Base-by-base conservation (phyloP, 2,797 vertebrate genomes). In the Luscinia luscinia region DNA sequence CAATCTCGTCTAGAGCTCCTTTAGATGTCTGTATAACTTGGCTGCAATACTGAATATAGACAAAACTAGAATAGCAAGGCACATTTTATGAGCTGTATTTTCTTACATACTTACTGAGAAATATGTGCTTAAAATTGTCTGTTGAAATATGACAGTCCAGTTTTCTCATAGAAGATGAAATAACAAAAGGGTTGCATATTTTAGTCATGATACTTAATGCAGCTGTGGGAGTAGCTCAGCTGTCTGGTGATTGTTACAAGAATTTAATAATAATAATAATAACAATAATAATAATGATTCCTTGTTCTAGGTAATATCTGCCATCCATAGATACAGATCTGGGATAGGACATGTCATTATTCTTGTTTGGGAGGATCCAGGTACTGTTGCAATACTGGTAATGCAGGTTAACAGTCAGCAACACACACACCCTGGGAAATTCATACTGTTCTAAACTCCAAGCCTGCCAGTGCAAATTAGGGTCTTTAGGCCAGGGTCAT, bases 161-260 rank as follows among this genome's bases (percentile, higher is more conserved):
- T 93, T 95, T 88, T 90, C 74, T 87, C 74, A 57, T 2, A 32
- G 85, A 91, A 72, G 24, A 90, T 43, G 43, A 93, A 94, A 84
- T 88, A 55, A 90, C 51, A 70, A 91, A 95, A 93, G 59, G 32
- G 22, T 87, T 62, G 70, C 59, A 46, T 91, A 93, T 93, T 90
- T 89, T 77, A 90, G 15, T 83, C 22, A 1, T 46, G 93, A 70
- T 89, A 84, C 54, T 95, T 92, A 87, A 89, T 87, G 86, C 62
- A 94, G 51, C 51, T 86, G 66, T 96, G 80, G 77, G 94, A 94
- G 80, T 81, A 90, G 58, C 69, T 93, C 85, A 78, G 41, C 75
- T 43, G 27, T 66, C 66, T 2, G 3, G 30, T 55, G 59, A 84
- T 51, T 89, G 73, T 73, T 93, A 48, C 28, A 81, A 84, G n/a